phyloP scores from a whole-genome alignment of 2,113 vertebrate species.

The Equus przewalskii region DNA sequence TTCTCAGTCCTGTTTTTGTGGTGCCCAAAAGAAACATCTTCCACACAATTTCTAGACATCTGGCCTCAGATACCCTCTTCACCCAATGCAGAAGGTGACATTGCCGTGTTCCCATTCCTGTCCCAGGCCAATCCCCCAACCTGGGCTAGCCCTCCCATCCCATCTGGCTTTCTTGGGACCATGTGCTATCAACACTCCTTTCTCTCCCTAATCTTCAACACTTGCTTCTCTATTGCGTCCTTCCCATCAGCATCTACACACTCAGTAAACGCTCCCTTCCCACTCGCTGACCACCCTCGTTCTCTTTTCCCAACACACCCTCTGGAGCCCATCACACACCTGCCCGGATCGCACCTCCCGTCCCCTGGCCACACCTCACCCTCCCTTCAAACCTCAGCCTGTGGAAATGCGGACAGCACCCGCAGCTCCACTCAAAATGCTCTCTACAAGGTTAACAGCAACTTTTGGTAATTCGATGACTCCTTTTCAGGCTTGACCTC shows the following conservation, averaged over 20 bases:
- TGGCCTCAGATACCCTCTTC: background rate
- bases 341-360: background rate
- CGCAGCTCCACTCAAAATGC: background rate
- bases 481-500: background rate
- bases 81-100: background rate
- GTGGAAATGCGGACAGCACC: rapidly evolving
- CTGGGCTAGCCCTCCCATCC: background rate
- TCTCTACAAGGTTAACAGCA: background rate
- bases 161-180: background rate
- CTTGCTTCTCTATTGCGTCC: background rate
- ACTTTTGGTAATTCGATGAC: background rate
- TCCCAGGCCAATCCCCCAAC: background rate
- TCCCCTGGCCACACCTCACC: background rate
- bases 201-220: background rate
- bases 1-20: background rate
- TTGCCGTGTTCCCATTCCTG: background rate
- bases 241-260: background rate
- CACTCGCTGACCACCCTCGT: too few relatives aligned
- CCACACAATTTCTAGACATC: background rate
- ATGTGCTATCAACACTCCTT: background rate
- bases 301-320: background rate
- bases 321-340: background rate
- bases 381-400: background rate
- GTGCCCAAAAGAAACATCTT: background rate
- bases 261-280: background rate